These are phyloP conservation scores for Chelonoidis abingdonii DNA, from an alignment of 2,113 vertebrate species.

Conservation along the genomic window DNA sequence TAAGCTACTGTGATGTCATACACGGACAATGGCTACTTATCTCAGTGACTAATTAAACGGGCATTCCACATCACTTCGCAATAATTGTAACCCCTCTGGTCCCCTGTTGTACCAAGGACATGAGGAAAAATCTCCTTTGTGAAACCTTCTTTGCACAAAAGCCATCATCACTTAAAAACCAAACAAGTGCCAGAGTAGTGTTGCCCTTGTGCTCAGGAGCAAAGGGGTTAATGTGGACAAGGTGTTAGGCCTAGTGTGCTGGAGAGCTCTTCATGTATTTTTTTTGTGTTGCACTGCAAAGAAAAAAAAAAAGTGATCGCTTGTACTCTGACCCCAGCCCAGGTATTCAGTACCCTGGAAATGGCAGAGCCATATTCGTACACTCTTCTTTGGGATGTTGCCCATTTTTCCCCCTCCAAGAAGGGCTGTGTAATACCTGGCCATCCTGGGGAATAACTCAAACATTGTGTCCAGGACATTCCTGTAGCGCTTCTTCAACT, in stretches of 20 bases:
- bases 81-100: fast-evolving
- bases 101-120: neutral
- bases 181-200: neutral
- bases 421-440: conserved; percentile 81
- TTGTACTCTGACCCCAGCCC: neutral
- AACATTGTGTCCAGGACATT: conserved; percentile 99
- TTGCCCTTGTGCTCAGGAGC: neutral
- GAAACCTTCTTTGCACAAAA: neutral
- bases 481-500: conserved; percentile 94
- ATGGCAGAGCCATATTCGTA: neutral
- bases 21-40: neutral
- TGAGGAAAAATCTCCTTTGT: neutral
- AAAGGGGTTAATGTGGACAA: neutral
- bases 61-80: neutral
- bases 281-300: neutral
- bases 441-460: conserved; percentile 96
- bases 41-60: neutral
- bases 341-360: neutral
- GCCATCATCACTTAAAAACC: neutral
- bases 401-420: neutral
- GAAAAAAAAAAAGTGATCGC: neutral
- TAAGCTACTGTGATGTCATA: neutral
- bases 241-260: neutral
- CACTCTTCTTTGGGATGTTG: too few relatives aligned
- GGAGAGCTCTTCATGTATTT: neutral